phyloP scores from a whole-genome alignment of 2,113 vertebrate species.

The Cercocebus atys region DNA sequence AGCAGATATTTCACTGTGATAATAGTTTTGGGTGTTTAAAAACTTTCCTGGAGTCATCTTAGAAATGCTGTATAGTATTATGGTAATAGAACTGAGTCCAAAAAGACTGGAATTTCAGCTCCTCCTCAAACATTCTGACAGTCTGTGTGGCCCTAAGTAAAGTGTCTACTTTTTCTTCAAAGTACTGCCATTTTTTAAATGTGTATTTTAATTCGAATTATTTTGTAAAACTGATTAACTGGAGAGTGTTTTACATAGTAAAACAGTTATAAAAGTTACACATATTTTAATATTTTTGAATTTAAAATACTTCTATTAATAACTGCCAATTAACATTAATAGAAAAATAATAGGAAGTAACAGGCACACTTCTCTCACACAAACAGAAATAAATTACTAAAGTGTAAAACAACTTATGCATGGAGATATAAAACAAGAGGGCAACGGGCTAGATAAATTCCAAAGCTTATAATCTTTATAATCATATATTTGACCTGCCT shows the following conservation, averaged over 20 bases:
- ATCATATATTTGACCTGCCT: not conserved
- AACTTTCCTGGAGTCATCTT: slow-evolving; percentile 33
- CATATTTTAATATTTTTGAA: not conserved
- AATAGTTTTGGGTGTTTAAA: not conserved
- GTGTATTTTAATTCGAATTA: not conserved
- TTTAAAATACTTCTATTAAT: not conserved
- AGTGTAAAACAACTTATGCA: not conserved
- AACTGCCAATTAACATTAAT: not conserved
- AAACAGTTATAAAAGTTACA: not conserved
- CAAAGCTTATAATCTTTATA: slow-evolving; percentile 26
- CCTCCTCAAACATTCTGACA: not conserved
- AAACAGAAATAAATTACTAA: slow-evolving; percentile 25
- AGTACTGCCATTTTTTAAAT: slow-evolving; percentile 22
- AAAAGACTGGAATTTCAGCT: slow-evolving; percentile 47
- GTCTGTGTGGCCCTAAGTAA: not conserved
- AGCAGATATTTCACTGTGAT: not conserved
- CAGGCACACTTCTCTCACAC: not conserved
- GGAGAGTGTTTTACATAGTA: slow-evolving; percentile 25
- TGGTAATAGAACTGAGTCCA: not conserved
- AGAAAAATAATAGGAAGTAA: not conserved
- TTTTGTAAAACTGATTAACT: slow-evolving; percentile 21
- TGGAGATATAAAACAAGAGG: not conserved
- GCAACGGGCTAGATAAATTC: not conserved
- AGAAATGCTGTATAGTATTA: slow-evolving; percentile 15
- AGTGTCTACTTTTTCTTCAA: slow-evolving; percentile 24